phyloP scores from a whole-genome alignment of 2,797 vertebrate genomes.

The Zalophus californianus region DNA sequence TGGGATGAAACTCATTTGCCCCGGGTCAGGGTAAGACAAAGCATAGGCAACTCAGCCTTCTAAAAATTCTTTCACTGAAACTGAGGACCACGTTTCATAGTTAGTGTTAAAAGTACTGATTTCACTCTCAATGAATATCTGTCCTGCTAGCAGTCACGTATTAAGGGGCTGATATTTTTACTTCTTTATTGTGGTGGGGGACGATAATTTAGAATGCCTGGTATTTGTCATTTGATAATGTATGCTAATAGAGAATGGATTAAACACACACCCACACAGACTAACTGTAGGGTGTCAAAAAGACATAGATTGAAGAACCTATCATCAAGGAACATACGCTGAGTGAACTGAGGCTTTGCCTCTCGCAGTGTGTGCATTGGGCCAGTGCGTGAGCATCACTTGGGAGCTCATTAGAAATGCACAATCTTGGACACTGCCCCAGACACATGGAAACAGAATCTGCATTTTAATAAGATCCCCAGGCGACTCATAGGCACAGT shows the following conservation, averaged over 20 bases:
- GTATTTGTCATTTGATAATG: background rate
- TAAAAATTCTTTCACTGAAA: constrained; percentile 29
- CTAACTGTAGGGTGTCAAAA: background rate
- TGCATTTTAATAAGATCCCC: background rate
- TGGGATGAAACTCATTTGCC: constrained; percentile 77
- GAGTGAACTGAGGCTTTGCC: background rate
- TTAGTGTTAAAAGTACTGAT: background rate
- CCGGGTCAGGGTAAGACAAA: constrained; percentile 61
- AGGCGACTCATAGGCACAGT: background rate
- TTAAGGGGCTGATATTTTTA: background rate
- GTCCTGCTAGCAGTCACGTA: background rate
- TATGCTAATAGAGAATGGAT: background rate
- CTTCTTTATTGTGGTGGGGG: background rate
- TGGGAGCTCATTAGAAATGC: background rate
- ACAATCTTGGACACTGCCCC: background rate
- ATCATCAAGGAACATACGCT: background rate
- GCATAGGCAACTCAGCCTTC: background rate
- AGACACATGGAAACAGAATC: background rate
- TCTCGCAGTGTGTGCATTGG: background rate
- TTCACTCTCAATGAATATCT: background rate
- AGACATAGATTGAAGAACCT: background rate
- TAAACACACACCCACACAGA: background rate
- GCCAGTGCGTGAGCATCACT: background rate
- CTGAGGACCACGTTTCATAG: background rate
- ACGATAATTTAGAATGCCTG: background rate